Evolutionary conservation across 2,797 vertebrate species (phyloP), one percentile per base, ranked within the genome.

Genomic region (Sarcoramphus papa): DNA sequence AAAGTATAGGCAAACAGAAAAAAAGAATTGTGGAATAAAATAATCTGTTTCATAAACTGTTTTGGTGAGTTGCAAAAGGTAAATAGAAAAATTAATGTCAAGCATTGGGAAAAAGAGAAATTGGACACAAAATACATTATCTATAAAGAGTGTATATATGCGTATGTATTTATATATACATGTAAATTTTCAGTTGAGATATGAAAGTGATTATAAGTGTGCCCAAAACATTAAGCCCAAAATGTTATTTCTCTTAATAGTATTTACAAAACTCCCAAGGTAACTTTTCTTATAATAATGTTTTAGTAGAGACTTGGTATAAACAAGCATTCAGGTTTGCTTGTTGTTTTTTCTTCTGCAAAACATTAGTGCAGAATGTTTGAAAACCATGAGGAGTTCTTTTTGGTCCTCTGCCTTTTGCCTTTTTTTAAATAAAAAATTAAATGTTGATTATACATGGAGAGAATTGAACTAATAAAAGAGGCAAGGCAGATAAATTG

Each of bases 401-500:
- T 70, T 80, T 70, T 85, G 22, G 13, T 84, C 11, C 45, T 80
- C 37, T 76, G 78, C 45, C 9, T 81, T 94, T 93, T 57, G 16
- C 47, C 57, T 96, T 87, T 85, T 93, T 89, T 57, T 57, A 47
- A 78, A 84, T 85, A 73, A 92, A 76, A 93, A 57, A 3, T 13
- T 37, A 56, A 12, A 24, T 89, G 50, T 80, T 68, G 10, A 12
- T 79, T 64, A 48, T 73, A 53, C 17, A 2, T 20, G n/a, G 40
- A 73, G 60, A 90, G 27, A 89, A 89, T 54, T 83, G 33, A 93
- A 65, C 53, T 81, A 92, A 72, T 90, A 57, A 80, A 85, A 80
- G 76, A 90, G 62, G 83, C 60, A 60, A 87, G n/a, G 37, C 60
- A 88, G 56, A 91, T 77, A 95, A 76, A 87, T 82, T 89, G 59